Conservation (phyloP, 2,888 invertebrate genomes). For the Hyalella azteca region DNA sequence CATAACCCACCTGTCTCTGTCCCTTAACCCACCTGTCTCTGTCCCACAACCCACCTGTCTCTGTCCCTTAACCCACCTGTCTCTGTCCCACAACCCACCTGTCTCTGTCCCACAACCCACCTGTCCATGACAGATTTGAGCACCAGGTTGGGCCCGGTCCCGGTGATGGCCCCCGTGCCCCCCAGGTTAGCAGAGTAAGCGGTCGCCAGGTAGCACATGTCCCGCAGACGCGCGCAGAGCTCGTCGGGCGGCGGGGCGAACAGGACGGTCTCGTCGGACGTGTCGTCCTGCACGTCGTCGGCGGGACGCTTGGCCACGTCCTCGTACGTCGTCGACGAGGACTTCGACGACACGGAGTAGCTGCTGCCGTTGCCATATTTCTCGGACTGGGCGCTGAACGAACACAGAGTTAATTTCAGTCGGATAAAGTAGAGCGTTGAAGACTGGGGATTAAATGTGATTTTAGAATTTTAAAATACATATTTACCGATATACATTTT, state of each 20-base stretch:
- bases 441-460: too few species aligned
- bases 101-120: slow-evolving; percentile 58
- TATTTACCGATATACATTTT: too few species aligned
- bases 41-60: too few species aligned
- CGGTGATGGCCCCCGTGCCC: slow-evolving; percentile 64
- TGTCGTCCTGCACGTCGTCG: not conserved
- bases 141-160: slow-evolving; percentile 64
- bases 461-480: too few species aligned
- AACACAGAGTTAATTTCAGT: too few species aligned
- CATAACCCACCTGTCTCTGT: too few species aligned
- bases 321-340: not conserved
- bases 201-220: slow-evolving; percentile 54
- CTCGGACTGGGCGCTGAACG: not conserved
- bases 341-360: not conserved
- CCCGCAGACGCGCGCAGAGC: slow-evolving; percentile 42
- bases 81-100: too few species aligned
- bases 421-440: too few species aligned
- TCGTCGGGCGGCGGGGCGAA: slow-evolving; percentile 59
- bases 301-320: not conserved
- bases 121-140: slow-evolving; percentile 59
- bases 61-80: too few species aligned
- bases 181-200: slow-evolving; percentile 63
- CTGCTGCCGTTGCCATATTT: not conserved
- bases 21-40: too few species aligned
- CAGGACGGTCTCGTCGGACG: slow-evolving; percentile 3